Conservation (phyloP, 64 coral and sea anemone genomes). For the Porites lutea region DNA sequence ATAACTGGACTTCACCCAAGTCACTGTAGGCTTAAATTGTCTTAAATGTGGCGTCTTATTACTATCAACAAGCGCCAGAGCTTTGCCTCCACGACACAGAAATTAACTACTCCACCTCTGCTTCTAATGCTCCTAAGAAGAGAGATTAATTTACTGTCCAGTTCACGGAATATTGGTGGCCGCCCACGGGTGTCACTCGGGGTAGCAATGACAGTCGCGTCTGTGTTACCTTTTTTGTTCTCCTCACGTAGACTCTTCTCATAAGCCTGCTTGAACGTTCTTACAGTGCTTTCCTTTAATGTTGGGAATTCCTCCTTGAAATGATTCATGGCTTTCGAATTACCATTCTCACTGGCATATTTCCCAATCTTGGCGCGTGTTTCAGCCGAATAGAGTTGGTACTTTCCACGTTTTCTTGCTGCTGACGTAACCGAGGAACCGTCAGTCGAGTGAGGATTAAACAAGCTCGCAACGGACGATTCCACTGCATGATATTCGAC, state of each 20-base stretch:
- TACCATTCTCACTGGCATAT: slow-evolving; percentile 74
- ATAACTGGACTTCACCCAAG: slow-evolving; percentile 29
- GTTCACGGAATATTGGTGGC: slow-evolving; percentile 29
- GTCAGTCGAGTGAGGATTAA: slow-evolving; percentile 40
- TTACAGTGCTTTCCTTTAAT: slow-evolving; percentile 59
- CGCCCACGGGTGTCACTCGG: slow-evolving; percentile 39
- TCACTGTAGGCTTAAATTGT: slow-evolving; percentile 1
- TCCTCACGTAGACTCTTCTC: slow-evolving; percentile 1
- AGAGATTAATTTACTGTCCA: slow-evolving; percentile 25
- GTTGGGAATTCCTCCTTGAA: slow-evolving; percentile 55
- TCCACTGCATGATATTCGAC: slow-evolving; percentile 61
- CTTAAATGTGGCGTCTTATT: not conserved
- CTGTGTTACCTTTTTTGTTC: slow-evolving; percentile 1
- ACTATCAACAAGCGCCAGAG: slow-evolving; percentile 10
- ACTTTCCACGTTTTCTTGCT: slow-evolving; percentile 44
- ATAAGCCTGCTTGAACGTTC: slow-evolving; percentile 59
- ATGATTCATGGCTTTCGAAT: slow-evolving; percentile 64
- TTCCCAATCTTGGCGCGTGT: slow-evolving; percentile 62
- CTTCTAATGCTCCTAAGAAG: slow-evolving; percentile 32
- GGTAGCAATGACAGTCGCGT: not conserved
- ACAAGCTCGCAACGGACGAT: slow-evolving; percentile 36
- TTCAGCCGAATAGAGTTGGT: slow-evolving; percentile 62
- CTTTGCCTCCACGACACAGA: slow-evolving; percentile 7
- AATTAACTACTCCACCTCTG: slow-evolving; percentile 21
- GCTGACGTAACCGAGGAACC: slow-evolving; percentile 28